These are phyloP conservation scores for Ceratina australensis DNA, from an alignment of 1,140 invertebrate species.

Conservation along the genomic window DNA sequence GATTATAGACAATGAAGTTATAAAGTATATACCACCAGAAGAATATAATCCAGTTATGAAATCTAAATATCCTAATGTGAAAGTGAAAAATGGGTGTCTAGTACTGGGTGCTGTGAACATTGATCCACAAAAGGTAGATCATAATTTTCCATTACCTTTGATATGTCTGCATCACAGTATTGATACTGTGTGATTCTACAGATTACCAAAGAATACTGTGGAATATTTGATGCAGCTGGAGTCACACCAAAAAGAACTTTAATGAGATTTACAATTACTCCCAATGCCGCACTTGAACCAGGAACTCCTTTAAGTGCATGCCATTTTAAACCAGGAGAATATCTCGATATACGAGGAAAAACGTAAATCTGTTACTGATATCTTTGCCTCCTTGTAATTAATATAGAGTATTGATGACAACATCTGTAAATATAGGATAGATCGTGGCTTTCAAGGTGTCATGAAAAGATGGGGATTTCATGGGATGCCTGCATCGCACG, in stretches of 20 bases:
- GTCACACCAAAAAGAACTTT: constrained; percentile 93
- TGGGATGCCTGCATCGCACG: constrained; percentile 95
- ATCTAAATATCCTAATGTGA: constrained; percentile 64
- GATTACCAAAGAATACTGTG: constrained; percentile 94
- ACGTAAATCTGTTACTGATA: constrained; percentile 86
- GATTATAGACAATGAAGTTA: constrained; percentile 97
- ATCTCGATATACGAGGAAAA: constrained; percentile 93
- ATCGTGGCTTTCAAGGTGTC: constrained; percentile 99
- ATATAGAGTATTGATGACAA: neutral
- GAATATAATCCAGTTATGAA: constrained; percentile 83
- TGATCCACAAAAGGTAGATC: constrained; percentile 86
- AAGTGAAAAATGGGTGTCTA: constrained; percentile 84
- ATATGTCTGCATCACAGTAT: neutral
- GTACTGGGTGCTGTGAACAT: constrained; percentile 93
- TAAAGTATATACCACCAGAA: constrained; percentile 94
- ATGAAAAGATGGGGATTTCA: constrained; percentile 98
- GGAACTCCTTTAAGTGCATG: constrained; percentile 93
- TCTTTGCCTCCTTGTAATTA: neutral
- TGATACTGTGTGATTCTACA: constrained; percentile 23
- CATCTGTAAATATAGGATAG: constrained; percentile 83
- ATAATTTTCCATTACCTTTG: neutral
- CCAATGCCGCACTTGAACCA: constrained; percentile 91
- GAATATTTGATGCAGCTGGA: constrained; percentile 91
- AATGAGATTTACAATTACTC: constrained; percentile 91
- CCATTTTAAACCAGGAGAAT: constrained; percentile 95